These are phyloP conservation scores for Arbacia lixula DNA, from an alignment of 53 echinoderm and acorn worm species.

Conservation along the genomic window DNA sequence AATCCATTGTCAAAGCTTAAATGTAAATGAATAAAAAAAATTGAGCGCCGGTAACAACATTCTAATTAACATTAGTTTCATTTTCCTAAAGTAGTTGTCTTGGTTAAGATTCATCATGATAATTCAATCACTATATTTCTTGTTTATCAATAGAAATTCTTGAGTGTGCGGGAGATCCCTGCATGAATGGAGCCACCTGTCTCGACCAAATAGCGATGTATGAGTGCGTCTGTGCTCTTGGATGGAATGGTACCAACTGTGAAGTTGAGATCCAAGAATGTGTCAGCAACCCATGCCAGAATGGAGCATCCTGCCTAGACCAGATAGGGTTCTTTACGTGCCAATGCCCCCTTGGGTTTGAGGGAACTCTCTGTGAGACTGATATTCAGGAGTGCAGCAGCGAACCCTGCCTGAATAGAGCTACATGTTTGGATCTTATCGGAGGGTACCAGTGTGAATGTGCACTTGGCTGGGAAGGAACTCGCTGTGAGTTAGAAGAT, in stretches of 20 bases:
- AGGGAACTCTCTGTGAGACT: slow-evolving; percentile 35
- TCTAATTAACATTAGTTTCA: too few relatives aligned
- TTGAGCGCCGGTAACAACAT: too few relatives aligned
- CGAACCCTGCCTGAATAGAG: slow-evolving; percentile 69
- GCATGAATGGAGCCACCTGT: slow-evolving; percentile 53
- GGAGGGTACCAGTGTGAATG: slow-evolving; percentile 65
- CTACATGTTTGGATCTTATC: slow-evolving; percentile 62
- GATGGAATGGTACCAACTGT: slow-evolving; percentile 54
- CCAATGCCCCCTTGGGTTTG: slow-evolving; percentile 37
- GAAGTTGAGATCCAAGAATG: slow-evolving; percentile 60
- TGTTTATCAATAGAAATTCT: slow-evolving; percentile 44
- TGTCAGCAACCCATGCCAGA: slow-evolving; percentile 68
- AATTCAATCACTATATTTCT: too few relatives aligned
- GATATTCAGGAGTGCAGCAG: slow-evolving; percentile 56
- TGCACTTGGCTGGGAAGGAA: slow-evolving; percentile 61
- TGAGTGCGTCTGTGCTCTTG: slow-evolving; percentile 37
- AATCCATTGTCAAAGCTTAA: too few relatives aligned
- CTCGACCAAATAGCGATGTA: slow-evolving; percentile 48
- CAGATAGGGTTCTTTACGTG: slow-evolving; percentile 42
- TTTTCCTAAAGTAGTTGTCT: too few relatives aligned
- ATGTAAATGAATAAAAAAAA: too few relatives aligned
- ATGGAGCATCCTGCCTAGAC: slow-evolving; percentile 63
- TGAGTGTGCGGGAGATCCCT: slow-evolving; percentile 53
- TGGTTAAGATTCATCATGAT: too few relatives aligned
- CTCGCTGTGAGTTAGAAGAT: slow-evolving; percentile 56